Evolutionary conservation across 1,140 invertebrate genomes (phyloP).

Genomic region (Cotesia chilonis): DNA sequence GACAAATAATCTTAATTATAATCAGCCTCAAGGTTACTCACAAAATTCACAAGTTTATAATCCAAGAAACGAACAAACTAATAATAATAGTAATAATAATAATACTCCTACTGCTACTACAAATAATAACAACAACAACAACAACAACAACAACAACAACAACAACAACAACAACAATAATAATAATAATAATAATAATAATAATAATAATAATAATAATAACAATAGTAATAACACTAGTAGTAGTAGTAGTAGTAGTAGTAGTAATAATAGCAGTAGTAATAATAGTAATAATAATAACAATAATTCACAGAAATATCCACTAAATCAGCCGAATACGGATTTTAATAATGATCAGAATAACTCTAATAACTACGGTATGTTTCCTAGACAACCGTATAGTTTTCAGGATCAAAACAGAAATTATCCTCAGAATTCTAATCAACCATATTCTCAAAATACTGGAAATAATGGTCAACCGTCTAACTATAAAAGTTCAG

Average conservation of each 20-base stretch:
- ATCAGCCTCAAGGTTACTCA: conserved; percentile 46
- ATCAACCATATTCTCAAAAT: conserved; percentile 51
- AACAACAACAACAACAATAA: too few relatives aligned
- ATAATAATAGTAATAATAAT: conserved; percentile 29
- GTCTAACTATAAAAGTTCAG: conserved; percentile 47
- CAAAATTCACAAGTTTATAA: conserved; percentile 51
- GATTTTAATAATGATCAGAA: conserved; percentile 54
- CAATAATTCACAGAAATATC: conserved; percentile 44
- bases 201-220: too few relatives aligned
- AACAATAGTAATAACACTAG: too few relatives aligned
- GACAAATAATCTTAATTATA: conserved; percentile 48
- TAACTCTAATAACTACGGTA: conserved; percentile 53
- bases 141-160: too few relatives aligned
- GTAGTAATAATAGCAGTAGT: too few relatives aligned
- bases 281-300: too few relatives aligned
- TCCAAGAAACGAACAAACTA: conserved; percentile 46
- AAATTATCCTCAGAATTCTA: conserved; percentile 51
- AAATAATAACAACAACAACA: too few relatives aligned
- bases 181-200: too few relatives aligned
- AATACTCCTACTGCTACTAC: conserved; percentile 34
- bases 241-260: too few relatives aligned
- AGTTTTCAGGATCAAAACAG: conserved; percentile 36
- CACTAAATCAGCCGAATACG: conserved; percentile 37
- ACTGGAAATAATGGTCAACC: conserved; percentile 45
- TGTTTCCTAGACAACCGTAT: conserved; percentile 53